A percentile compares a stretch with the other conserved stretches of the same genome.
Conservation (phyloP, 1,140 invertebrate species). For the Cherax destructor region DNA sequence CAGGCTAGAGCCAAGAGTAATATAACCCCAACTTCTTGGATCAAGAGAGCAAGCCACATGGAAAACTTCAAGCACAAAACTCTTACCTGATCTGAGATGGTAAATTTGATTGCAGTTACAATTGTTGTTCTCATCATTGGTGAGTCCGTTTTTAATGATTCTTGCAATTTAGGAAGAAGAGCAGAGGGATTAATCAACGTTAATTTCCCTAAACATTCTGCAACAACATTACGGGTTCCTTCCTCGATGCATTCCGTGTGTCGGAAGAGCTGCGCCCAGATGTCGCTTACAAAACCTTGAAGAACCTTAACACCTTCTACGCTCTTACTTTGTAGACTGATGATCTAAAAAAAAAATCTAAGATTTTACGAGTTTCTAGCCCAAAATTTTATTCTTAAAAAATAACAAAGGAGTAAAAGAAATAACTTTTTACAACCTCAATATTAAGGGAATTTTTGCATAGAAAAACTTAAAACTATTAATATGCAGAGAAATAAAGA, state of each 20-base stretch:
- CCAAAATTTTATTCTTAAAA: too few species aligned
- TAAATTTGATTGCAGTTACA: slow-evolving; percentile 99
- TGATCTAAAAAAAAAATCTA: slow-evolving; percentile 22
- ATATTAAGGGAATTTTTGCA: too few species aligned
- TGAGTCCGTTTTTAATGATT: slow-evolving; percentile 85
- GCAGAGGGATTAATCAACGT: slow-evolving; percentile 94
- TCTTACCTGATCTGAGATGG: slow-evolving; percentile 87
- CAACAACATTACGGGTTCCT: slow-evolving; percentile 97
- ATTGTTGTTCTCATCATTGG: slow-evolving; percentile 95
- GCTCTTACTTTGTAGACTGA: slow-evolving; percentile 70
- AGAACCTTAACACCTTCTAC: slow-evolving; percentile 72
- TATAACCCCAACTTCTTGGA: neutral
- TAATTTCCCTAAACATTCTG: slow-evolving; percentile 97
- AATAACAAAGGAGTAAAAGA: too few species aligned
- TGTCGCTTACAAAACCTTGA: slow-evolving; percentile 75
- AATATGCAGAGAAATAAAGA: too few species aligned
- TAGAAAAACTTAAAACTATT: too few species aligned
- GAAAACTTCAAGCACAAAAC: slow-evolving; percentile 73
- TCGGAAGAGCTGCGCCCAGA: slow-evolving; percentile 91
- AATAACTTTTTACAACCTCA: too few species aligned
- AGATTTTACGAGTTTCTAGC: too few species aligned
- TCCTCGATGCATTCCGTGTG: slow-evolving; percentile 98
- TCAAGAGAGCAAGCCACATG: too few species aligned
- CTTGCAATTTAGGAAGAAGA: slow-evolving; percentile 82
- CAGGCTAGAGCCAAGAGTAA: neutral